Conservation (phyloP, 2,888 invertebrate species). For the Erpobdella octoculata region DNA sequence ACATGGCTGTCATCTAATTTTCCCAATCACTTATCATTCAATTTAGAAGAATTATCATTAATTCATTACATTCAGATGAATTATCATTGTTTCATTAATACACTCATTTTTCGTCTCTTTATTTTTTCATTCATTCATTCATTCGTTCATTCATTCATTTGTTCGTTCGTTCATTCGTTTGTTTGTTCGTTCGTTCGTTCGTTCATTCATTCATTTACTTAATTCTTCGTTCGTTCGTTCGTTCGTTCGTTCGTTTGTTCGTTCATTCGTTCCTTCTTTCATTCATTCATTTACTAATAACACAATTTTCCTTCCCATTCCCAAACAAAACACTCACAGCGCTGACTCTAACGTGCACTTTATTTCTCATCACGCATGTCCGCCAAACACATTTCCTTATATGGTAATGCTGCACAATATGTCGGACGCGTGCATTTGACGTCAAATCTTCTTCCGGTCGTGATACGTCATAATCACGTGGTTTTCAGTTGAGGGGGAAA, state of each 20-base stretch:
- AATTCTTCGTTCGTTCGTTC: not conserved
- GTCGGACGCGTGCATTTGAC: not conserved
- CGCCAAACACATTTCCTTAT: not conserved
- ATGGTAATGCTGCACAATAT: not conserved
- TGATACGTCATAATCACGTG: conserved; percentile 17
- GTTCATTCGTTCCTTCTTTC: not conserved
- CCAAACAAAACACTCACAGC: too few species aligned
- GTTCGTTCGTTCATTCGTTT: not conserved
- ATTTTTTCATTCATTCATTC: not conserved
- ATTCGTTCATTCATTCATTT: not conserved
- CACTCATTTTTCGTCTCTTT: not conserved
- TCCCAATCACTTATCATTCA: too few species aligned
- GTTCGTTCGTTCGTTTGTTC: not conserved
- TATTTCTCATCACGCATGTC: not conserved
- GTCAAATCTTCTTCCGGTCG: conserved; percentile 3
- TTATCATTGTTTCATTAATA: too few species aligned
- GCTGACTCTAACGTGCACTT: not conserved
- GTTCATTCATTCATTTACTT: not conserved
- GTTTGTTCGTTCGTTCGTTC: not conserved
- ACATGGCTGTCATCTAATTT: too few species aligned
- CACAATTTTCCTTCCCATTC: not conserved
- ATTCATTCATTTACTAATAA: not conserved
- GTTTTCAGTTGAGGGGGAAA: too few species aligned
- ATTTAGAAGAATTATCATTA: too few species aligned
- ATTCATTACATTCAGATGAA: too few species aligned